Percentiles rank a stretch among this genome's conserved stretches.
Evolutionary conservation across 2,888 invertebrate species (phyloP).

Genomic region (Cacoxenus indagator): DNA sequence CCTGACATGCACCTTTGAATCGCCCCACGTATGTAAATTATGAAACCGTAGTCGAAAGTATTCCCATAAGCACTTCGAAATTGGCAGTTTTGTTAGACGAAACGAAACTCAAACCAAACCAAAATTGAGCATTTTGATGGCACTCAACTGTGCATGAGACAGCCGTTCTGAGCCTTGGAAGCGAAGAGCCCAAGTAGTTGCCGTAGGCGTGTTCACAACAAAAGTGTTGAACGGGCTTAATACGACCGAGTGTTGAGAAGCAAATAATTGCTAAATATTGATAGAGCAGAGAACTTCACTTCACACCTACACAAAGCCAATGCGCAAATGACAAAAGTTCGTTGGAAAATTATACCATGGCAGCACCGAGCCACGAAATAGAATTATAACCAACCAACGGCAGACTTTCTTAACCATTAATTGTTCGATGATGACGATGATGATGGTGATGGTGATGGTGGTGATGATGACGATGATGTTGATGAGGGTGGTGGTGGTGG

Average conservation of each 20-base stretch:
- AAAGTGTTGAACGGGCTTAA: background rate
- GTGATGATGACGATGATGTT: background rate
- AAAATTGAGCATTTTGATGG: background rate
- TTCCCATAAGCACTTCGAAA: slow-evolving; percentile 5
- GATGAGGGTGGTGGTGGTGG: too few relatives aligned
- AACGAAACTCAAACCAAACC: background rate
- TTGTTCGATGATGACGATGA: background rate
- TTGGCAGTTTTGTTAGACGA: background rate
- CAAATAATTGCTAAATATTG: background rate
- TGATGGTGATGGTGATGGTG: background rate
- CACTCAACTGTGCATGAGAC: background rate
- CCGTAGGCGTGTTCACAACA: too few relatives aligned
- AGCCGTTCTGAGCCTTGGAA: background rate
- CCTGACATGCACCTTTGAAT: too few relatives aligned
- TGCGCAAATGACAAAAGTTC: background rate
- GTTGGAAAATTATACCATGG: background rate
- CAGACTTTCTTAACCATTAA: background rate
- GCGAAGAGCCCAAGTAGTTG: background rate
- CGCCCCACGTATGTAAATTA: slow-evolving; percentile 7
- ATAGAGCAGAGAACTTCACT: background rate
- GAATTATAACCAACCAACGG: background rate
- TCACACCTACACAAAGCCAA: background rate
- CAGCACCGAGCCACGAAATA: background rate
- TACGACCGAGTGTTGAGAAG: background rate
- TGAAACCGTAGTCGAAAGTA: background rate